Percentiles rank a stretch among this genome's conserved stretches.
These are phyloP conservation scores for Hydrophis major DNA, from an alignment of 2,797 vertebrate genomes.

Conservation along the genomic window DNA sequence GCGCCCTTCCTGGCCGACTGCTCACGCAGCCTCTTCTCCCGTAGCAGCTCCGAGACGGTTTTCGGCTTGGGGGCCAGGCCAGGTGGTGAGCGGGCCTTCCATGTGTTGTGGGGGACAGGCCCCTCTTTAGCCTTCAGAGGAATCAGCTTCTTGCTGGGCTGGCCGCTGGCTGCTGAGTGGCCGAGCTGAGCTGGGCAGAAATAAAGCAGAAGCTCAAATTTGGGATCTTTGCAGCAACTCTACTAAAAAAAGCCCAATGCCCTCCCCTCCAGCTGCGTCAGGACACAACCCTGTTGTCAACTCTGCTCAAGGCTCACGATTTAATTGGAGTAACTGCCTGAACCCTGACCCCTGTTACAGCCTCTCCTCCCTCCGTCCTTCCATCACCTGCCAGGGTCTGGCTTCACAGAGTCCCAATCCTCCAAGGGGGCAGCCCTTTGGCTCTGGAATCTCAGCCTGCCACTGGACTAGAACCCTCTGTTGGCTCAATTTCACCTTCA, in stretches of 20 bases:
- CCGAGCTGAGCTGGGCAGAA: neutral
- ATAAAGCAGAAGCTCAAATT: neutral
- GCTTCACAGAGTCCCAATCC: no score
- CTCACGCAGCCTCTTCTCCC: conserved; percentile 63
- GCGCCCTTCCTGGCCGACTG: conserved; percentile 27
- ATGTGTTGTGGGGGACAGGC: rapidly evolving
- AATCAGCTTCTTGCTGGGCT: neutral
- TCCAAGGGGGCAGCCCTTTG: neutral
- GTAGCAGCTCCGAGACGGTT: conserved; percentile 72
- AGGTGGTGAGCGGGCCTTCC: neutral
- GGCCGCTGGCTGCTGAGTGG: rapidly evolving
- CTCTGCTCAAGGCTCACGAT: no score
- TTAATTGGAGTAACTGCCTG: no score
- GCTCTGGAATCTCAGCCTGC: neutral
- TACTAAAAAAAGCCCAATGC: neutral
- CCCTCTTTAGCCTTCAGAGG: neutral
- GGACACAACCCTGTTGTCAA: no score
- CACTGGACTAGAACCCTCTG: no score
- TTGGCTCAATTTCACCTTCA: neutral
- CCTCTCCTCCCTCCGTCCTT: neutral
- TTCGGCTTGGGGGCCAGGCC: conserved; percentile 60
- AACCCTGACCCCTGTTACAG: no score
- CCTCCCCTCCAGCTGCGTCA: rapidly evolving
- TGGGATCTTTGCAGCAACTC: neutral
- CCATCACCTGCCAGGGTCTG: neutral